Evolutionary conservation across 23 tunicate species (phyloP), one percentile per base, ranked within the genome.

Genomic region (Pegea sp.): DNA sequence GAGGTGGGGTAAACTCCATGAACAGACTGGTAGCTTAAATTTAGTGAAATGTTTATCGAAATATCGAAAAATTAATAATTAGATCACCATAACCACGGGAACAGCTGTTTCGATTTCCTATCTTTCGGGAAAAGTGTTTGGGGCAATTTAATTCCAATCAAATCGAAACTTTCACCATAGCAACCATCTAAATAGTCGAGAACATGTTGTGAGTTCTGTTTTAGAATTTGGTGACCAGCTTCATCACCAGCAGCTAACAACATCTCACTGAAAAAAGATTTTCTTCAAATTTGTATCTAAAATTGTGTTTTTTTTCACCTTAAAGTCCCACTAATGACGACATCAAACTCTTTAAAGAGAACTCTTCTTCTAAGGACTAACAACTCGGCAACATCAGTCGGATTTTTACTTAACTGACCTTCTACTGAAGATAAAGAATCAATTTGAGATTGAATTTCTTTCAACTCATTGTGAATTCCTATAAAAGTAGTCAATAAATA

Each of bases 1-100:
- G 48, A 44, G 3, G 72, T 58, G 3, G 93, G 75, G 42, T 64
- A 68, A 4, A 24, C 71, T 16, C 79, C 93, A 31, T 71, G 61
- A 22, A 69, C 52, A 49, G 28, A 48, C 2, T 66, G 63, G 32
- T 71, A 80, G 49, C 92, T 78, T 42, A 43, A n/a, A n/a, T n/a
- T n/a, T n/a, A n/a, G n/a, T n/a, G n/a, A n/a, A n/a, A n/a, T n/a
- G n/a, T n/a, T n/a, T n/a, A n/a, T n/a, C n/a, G n/a, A n/a, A n/a
- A n/a, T 51, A 0, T 21, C 23, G 22, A 13, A 21, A 21, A 18
- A 51, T 27, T 56, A 22, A 26, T 42, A 18, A 0, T 38, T n/a
- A n/a, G 22, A 34, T 42, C 29, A 80, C 93, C 93, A 71, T 1
- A 80, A 48, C 93, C 93, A 80, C 26, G 93, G 93, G 30, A 62